Conservation (phyloP, 2,797 vertebrate genomes). For the Sylvilagus floridanus region DNA sequence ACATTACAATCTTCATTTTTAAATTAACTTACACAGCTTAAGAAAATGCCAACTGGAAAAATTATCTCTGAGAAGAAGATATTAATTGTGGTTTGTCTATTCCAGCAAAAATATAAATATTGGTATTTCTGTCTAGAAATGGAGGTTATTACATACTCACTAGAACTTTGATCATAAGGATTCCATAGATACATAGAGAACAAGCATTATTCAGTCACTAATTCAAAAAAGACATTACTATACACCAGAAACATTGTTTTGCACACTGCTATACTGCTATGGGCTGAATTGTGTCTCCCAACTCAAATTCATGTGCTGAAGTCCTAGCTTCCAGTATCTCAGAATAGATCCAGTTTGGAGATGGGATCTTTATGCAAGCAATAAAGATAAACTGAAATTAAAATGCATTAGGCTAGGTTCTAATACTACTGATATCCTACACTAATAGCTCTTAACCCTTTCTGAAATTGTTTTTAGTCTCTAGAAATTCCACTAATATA, state of each 20-base stretch:
- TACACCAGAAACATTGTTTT: neutral
- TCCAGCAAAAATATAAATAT: slow-evolving; percentile 23
- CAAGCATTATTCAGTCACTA: neutral
- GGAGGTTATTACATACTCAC: neutral
- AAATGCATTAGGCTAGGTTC: neutral
- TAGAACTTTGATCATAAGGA: neutral
- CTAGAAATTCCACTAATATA: neutral
- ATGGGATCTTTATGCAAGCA: neutral
- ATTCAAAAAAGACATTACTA: neutral
- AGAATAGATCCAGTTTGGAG: neutral
- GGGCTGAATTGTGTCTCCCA: neutral
- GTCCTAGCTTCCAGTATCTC: neutral
- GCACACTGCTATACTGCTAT: neutral
- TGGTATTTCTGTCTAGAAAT: neutral
- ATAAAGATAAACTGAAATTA: neutral
- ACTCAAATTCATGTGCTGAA: neutral
- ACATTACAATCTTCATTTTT: slow-evolving; percentile 30
- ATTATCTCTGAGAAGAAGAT: neutral
- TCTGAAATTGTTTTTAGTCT: neutral
- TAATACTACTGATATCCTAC: neutral
- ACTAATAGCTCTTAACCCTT: neutral
- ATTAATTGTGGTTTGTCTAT: neutral
- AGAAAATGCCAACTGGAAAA: slow-evolving; percentile 1
- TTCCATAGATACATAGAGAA: neutral
- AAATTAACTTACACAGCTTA: neutral